phyloP scores from a whole-genome alignment of 2,797 vertebrate species.

The Gymnopithys bicolor region DNA sequence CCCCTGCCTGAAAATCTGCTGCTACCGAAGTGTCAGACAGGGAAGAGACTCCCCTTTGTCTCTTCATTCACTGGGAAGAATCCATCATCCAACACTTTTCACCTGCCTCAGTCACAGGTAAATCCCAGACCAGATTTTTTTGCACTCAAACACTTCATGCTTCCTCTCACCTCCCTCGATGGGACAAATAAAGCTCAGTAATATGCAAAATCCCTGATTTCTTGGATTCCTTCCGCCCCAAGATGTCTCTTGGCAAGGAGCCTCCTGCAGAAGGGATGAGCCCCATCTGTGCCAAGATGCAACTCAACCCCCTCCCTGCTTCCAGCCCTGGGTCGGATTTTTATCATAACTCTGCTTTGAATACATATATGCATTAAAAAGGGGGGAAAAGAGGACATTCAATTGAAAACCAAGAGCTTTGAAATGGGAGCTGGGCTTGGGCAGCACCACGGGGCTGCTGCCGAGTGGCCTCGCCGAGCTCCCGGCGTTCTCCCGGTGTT shows the following conservation, averaged over 20 bases:
- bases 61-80: constrained; percentile 56
- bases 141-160: not conserved
- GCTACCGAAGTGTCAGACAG: constrained; percentile 55
- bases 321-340: constrained; percentile 49
- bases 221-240: constrained; percentile 42
- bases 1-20: constrained; percentile 48
- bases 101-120: constrained; percentile 55
- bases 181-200: constrained; percentile 42
- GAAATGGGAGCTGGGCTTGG: constrained; percentile 50
- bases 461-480: not conserved
- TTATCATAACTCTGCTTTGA: constrained; percentile 55
- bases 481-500: not conserved
- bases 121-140: constrained; percentile 50
- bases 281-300: constrained; percentile 44
- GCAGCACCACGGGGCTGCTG: not conserved
- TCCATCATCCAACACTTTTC: constrained; percentile 60
- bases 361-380: not conserved
- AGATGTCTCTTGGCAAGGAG: constrained; percentile 59
- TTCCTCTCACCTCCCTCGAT: constrained; percentile 18
- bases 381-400: not conserved
- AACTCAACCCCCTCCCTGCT: constrained; percentile 34
- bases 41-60: constrained; percentile 65
- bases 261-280: constrained; percentile 61
- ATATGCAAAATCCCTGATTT: constrained; percentile 30
- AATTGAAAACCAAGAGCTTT: constrained; percentile 33